Percentiles rank a stretch among this genome's conserved stretches.
phyloP scores from a whole-genome alignment of 2,113 vertebrate species.

The Ammospiza caudacuta region DNA sequence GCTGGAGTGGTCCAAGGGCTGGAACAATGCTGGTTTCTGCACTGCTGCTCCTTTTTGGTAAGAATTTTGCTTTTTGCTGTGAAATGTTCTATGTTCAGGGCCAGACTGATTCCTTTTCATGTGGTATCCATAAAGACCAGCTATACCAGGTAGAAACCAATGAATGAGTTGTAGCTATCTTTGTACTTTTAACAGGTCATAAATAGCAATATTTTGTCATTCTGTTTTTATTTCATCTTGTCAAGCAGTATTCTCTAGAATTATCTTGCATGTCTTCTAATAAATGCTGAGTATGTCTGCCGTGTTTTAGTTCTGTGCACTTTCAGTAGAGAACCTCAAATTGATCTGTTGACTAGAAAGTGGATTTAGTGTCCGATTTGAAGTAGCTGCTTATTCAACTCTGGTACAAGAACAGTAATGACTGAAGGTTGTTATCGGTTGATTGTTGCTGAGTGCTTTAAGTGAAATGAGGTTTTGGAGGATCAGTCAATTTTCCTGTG shows the following conservation, averaged over 20 bases:
- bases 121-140: neutral
- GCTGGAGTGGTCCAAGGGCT: neutral
- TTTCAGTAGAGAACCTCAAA: neutral
- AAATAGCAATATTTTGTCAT: neutral
- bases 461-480: conserved; percentile 27
- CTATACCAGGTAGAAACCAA: neutral
- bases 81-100: neutral
- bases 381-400: neutral
- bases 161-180: neutral
- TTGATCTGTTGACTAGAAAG: conserved; percentile 20
- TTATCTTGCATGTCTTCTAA: neutral
- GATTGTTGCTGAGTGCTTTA: conserved; percentile 8
- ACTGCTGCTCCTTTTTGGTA: neutral
- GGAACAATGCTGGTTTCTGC: rapidly evolving
- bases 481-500: neutral
- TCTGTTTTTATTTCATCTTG: neutral
- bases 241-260: neutral
- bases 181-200: neutral
- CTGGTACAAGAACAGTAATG: neutral
- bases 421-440: conserved; percentile 2
- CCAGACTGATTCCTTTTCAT: neutral
- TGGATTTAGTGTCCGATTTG: neutral
- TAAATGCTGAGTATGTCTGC: neutral
- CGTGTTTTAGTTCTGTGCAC: neutral
- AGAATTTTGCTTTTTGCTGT: neutral